Evolutionary conservation across 2,113 vertebrate genomes (phyloP), one percentile per base, ranked within the genome.

Genomic region (Balaenoptera acutorostrata): DNA sequence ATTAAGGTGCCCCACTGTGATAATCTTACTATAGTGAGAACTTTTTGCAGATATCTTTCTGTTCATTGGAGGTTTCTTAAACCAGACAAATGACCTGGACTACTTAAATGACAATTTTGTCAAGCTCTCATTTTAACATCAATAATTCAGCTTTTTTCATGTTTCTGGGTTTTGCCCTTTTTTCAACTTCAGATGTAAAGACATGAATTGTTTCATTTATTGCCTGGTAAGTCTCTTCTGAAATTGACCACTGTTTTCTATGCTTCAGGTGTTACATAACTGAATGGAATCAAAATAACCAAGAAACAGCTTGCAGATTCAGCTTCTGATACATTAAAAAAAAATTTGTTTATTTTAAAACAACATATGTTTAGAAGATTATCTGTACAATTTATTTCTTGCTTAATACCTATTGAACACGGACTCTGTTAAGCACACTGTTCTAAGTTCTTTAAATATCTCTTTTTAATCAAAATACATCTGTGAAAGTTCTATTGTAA

Each of bases 31-130:
- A 8, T 2, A 49, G 44, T 3, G 27, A 87, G 93, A 52, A 59
- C 14, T 21, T 61, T 46, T 31, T 29, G 52, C n/a, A 49, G 49
- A 61, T 63, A 80, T 82, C 41, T 93, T 81, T 44, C 87, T 39
- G 74, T 52, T 93, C 86, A 36, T 27, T 31, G 49, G 68, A 17
- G 6, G 27, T 84, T 89, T 96, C 74, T 87, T 81, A 83, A 74
- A 36, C 33, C n/a, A 66, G 11, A 89, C 61, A 63, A 85, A 90
- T 18, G 61, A 41, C 12, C 13, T 14, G 3, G 25, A 15, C 15
- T 57, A 92, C 78, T 85, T 52, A 94, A 87, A 96, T 63, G 64
- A 85, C 88, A 90, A 55, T 95, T 96, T 90, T 84, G 74, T 92
- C 63, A 75, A 55, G 5, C 25, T 91, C 20, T 77, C 59, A 20